Conservation (phyloP, 2,113 vertebrate species). For the Thryonomys swinderianus region DNA sequence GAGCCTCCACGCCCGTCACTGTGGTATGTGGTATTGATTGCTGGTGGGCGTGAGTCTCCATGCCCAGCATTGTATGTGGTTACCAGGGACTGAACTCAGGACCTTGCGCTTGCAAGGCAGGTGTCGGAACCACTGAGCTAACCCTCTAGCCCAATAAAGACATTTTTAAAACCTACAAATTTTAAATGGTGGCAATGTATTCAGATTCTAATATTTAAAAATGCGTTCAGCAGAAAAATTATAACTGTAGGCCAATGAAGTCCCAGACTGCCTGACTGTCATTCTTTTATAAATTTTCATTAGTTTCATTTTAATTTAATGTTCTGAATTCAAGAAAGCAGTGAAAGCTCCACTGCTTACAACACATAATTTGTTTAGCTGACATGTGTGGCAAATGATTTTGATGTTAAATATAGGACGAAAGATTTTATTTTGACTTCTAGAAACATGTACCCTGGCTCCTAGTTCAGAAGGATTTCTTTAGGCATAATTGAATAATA, state of each 20-base stretch:
- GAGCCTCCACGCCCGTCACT: too few relatives aligned
- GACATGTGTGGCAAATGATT: neutral
- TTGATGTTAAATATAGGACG: neutral
- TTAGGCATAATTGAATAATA: slow-evolving; percentile 31
- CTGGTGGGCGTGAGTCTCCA: too few relatives aligned
- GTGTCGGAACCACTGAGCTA: too few relatives aligned
- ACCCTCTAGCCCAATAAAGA: too few relatives aligned
- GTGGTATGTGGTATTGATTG: too few relatives aligned
- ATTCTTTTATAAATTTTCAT: neutral
- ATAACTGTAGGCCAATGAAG: neutral
- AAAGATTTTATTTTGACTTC: slow-evolving; percentile 21
- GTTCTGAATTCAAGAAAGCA: neutral
- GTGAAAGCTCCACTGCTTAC: neutral
- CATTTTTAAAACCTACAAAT: neutral
- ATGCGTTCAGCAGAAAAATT: neutral
- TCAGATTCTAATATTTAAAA: neutral
- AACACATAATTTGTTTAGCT: neutral
- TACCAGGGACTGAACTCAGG: too few relatives aligned
- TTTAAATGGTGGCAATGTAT: neutral
- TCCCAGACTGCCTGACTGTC: neutral
- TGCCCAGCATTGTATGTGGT: too few relatives aligned
- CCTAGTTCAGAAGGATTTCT: slow-evolving; percentile 57
- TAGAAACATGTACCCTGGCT: neutral
- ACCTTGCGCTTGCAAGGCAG: too few relatives aligned
- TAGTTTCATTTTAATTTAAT: neutral